A percentile compares a stretch with the other conserved stretches of the same genome.
Evolutionary conservation across 2,888 invertebrate species (phyloP).

Genomic region (Crematogaster levior): DNA sequence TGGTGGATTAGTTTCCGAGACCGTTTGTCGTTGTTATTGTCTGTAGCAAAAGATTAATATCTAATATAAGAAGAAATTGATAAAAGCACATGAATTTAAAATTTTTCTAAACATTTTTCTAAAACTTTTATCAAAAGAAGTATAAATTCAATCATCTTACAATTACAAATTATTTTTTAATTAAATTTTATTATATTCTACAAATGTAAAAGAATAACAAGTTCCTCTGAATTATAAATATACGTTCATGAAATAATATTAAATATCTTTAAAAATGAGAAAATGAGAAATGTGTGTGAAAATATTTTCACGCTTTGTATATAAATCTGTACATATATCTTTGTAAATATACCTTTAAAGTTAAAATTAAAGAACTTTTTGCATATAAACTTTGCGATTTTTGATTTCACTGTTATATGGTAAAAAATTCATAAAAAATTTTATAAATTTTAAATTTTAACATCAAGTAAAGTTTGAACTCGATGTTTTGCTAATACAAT

Average conservation of each 20-base stretch:
- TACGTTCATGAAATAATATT: not conserved
- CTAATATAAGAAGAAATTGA: not conserved
- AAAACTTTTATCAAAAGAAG: too few species aligned
- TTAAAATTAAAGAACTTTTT: not conserved
- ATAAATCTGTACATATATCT: too few species aligned
- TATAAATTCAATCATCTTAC: not conserved
- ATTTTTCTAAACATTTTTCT: too few species aligned
- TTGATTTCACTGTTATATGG: too few species aligned
- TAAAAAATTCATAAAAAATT: too few species aligned
- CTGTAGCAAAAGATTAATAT: conserved; percentile 4
- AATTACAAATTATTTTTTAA: not conserved
- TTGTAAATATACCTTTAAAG: not conserved
- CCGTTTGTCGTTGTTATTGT: not conserved
- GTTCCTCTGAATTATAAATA: not conserved
- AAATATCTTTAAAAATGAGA: not conserved
- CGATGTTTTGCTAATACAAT: too few species aligned
- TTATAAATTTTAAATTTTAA: too few species aligned
- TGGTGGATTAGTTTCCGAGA: conserved; percentile 72
- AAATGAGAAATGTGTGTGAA: not conserved
- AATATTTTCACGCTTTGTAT: not conserved
- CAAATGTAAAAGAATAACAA: not conserved
- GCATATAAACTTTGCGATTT: not conserved
- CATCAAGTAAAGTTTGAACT: too few species aligned
- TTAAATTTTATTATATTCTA: not conserved
- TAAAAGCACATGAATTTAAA: not conserved